Percentiles rank a stretch among this genome's conserved stretches.
These are phyloP conservation scores for Symphodus melops DNA, from an alignment of 2,113 vertebrate genomes.

Conservation along the genomic window DNA sequence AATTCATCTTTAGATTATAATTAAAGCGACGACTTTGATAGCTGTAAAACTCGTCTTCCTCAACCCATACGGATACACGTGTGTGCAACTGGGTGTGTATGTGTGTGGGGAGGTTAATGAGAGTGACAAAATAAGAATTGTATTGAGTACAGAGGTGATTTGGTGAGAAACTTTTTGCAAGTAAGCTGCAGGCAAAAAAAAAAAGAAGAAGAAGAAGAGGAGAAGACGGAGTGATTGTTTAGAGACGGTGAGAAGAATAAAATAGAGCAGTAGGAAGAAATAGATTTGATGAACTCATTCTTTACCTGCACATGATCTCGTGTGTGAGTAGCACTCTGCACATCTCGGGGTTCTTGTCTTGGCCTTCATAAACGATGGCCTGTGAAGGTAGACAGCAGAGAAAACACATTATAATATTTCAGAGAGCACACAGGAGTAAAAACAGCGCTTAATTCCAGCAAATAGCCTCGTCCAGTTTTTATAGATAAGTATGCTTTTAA, in stretches of 20 bases:
- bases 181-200: not conserved
- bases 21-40: slow-evolving; percentile 81
- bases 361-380: slow-evolving; percentile 98
- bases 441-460: not conserved
- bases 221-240: not conserved
- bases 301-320: slow-evolving; percentile 99
- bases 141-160: slow-evolving; percentile 40
- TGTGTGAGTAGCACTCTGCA: slow-evolving; percentile 98
- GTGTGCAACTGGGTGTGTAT: slow-evolving; percentile 8
- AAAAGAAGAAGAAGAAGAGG: not conserved
- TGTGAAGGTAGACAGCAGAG: slow-evolving; percentile 62
- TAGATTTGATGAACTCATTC: slow-evolving; percentile 49
- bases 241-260: slow-evolving; percentile 4
- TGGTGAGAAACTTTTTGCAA: slow-evolving; percentile 42
- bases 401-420: slow-evolving; percentile 2
- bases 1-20: slow-evolving; percentile 88
- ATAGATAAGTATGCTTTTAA: not conserved
- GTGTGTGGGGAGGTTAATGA: slow-evolving; percentile 62
- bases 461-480: not conserved
- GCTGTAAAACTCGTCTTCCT: slow-evolving; percentile 76
- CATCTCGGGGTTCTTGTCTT: slow-evolving; percentile 99
- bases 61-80: slow-evolving; percentile 39
- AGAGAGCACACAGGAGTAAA: not conserved
- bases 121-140: slow-evolving; percentile 59
- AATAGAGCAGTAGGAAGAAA: not conserved